Evolutionary conservation across 2,888 invertebrate species (phyloP).

Genomic region (Sminthurides aquaticus): DNA sequence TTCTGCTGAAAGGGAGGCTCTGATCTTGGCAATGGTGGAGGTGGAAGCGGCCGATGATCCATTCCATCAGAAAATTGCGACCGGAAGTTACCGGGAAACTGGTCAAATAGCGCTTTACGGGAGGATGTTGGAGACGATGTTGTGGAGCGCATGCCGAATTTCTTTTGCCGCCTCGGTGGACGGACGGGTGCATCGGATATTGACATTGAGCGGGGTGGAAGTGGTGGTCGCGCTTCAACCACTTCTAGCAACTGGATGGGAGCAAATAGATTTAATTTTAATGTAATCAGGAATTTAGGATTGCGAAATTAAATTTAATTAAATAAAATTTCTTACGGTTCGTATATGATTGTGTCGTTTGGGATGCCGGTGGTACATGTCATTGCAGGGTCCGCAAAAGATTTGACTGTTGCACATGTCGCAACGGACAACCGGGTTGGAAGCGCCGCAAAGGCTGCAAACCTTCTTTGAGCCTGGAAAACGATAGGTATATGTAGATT

Average conservation of each 20-base stretch:
- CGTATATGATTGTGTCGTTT: constrained; percentile 73
- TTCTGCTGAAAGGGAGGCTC: too few species aligned
- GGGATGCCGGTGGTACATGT: constrained; percentile 89
- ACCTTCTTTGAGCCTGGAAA: constrained; percentile 20
- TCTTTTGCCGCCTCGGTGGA: constrained; percentile 55
- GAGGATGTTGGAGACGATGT: constrained; percentile 34
- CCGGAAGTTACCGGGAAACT: constrained; percentile 51
- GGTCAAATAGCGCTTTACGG: constrained; percentile 38
- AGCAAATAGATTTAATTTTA: too few species aligned
- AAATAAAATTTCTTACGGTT: constrained; percentile 52
- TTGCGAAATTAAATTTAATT: background rate
- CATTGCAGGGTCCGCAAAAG: constrained; percentile 84
- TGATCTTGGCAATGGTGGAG: too few species aligned
- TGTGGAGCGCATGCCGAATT: constrained; percentile 42
- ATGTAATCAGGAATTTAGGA: background rate
- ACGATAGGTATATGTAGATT: too few species aligned
- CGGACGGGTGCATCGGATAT: constrained; percentile 51
- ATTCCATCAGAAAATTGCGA: constrained; percentile 21
- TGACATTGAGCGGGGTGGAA: constrained; percentile 34
- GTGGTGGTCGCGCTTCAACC: constrained; percentile 39
- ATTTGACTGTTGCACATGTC: constrained; percentile 73
- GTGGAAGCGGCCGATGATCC: background rate
- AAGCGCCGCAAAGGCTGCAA: constrained; percentile 79
- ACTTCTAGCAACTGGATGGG: constrained; percentile 31
- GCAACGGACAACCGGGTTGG: constrained; percentile 71